These are phyloP conservation scores for Scomberomorus guttatus DNA, from an alignment of 2,797 vertebrate genomes.

Conservation along the genomic window DNA sequence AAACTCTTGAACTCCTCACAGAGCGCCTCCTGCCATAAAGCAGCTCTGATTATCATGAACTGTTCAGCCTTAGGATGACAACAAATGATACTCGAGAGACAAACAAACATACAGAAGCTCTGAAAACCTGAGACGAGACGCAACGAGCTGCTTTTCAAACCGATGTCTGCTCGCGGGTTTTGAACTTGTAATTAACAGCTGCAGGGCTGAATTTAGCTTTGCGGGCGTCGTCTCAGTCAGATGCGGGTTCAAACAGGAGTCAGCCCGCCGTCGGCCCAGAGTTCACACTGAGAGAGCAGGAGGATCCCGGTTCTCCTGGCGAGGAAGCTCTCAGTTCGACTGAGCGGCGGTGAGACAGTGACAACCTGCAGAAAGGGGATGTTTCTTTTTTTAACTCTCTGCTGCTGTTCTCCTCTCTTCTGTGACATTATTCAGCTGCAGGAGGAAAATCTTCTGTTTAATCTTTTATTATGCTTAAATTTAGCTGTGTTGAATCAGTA, in stretches of 20 bases:
- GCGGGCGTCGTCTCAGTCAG: background rate
- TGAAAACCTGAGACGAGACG: background rate
- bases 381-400: background rate
- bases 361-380: background rate
- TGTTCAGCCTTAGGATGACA: background rate
- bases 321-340: no score
- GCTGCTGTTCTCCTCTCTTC: background rate
- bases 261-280: background rate
- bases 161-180: background rate
- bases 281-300: slow-evolving; percentile 1
- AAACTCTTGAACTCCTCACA: slow-evolving; percentile 1
- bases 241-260: slow-evolving; percentile 32
- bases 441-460: background rate
- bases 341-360: background rate
- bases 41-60: background rate
- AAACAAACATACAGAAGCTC: slow-evolving; percentile 7
- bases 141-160: background rate
- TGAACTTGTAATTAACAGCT: slow-evolving; percentile 20
- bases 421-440: background rate
- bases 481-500: background rate
- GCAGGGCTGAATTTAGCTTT: slow-evolving; percentile 8
- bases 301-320: background rate
- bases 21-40: background rate
- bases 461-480: background rate
- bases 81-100: background rate